Conservation (phyloP, 2,113 vertebrate species). For the Sylvilagus bachmani region DNA sequence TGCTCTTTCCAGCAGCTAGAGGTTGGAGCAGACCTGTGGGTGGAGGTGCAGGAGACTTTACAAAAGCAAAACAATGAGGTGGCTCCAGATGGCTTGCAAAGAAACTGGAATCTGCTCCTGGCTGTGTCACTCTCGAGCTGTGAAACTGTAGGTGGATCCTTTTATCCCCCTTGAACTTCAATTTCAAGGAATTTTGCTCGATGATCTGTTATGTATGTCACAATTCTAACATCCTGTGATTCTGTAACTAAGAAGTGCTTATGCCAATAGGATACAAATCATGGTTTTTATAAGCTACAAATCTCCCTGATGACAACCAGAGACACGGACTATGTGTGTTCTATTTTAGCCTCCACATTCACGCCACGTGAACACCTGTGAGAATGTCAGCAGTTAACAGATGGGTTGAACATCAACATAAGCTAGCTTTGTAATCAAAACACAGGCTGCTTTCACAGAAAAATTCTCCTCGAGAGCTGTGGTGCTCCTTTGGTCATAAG, state of each 20-base stretch:
- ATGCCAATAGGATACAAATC: neutral
- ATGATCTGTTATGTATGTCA: neutral
- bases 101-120: neutral
- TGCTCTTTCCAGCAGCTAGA: neutral
- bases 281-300: neutral
- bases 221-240: neutral
- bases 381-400: conserved; percentile 49
- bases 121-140: neutral
- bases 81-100: neutral
- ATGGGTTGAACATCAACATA: neutral
- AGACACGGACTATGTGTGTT: neutral
- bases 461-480: conserved; percentile 23
- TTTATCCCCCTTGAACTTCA: neutral
- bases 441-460: conserved; percentile 1
- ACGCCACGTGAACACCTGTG: neutral
- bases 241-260: conserved; percentile 1
- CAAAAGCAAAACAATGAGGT: neutral
- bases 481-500: neutral
- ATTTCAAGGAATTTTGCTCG: conserved; percentile 32
- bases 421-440: neutral
- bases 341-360: neutral
- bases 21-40: neutral
- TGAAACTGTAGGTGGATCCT: conserved; percentile 4
- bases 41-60: neutral
- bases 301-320: neutral